A percentile compares a stretch with the other conserved stretches of the same genome.
phyloP scores from a whole-genome alignment of 2,113 vertebrate species.

The Nycticebus coucang region DNA sequence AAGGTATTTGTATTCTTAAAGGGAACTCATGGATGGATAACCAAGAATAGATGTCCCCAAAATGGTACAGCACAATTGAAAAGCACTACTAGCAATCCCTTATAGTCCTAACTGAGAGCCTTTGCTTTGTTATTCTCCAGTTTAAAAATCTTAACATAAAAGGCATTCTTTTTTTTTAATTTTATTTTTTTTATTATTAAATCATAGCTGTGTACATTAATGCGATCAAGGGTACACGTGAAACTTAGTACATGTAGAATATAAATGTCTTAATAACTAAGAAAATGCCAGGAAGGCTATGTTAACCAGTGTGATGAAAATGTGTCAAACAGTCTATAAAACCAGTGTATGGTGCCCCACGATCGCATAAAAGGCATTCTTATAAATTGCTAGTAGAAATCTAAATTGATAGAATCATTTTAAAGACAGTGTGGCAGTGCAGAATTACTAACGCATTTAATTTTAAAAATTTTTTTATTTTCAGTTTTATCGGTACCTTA shows the following conservation, averaged over 20 bases:
- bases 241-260: too few species aligned
- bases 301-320: too few species aligned
- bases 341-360: too few species aligned
- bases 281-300: too few species aligned
- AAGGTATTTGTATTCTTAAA: not conserved
- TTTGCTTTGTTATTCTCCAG: not conserved
- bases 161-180: not conserved
- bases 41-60: not conserved
- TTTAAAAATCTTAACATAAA: not conserved
- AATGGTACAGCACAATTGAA: not conserved
- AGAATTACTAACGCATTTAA: slow-evolving; percentile 17
- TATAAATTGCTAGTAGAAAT: not conserved
- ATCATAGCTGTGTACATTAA: too few species aligned
- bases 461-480: too few species aligned
- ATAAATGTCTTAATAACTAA: too few species aligned
- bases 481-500: too few species aligned
- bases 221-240: too few species aligned
- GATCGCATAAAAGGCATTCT: not conserved
- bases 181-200: too few species aligned
- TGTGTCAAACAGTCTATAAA: too few species aligned
- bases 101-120: not conserved
- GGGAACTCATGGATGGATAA: not conserved
- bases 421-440: not conserved
- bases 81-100: not conserved
- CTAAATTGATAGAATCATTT: not conserved